Base-by-base conservation (phyloP, 2,888 invertebrate species). In the Drosophila robusta region DNA sequence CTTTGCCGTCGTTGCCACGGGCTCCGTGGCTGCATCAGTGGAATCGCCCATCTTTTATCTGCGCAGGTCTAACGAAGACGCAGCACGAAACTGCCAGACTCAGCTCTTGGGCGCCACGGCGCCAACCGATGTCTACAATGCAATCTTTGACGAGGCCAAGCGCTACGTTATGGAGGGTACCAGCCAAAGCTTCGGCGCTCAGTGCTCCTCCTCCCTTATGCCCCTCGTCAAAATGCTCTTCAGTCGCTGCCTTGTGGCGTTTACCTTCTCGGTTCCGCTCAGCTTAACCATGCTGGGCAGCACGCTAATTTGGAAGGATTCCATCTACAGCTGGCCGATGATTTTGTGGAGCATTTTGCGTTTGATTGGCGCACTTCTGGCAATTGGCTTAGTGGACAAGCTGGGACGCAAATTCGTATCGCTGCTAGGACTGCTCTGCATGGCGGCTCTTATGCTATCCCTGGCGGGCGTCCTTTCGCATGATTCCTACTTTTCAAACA, bases 11-110 rank as follows among this genome's bases (percentile, higher is more conserved):
- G 7, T 75, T 5, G 83, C 80, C 0, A 44, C 90, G 0, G 64
- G 63, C 6, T 57, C 56, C 8, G 62, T 80, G 12, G 60, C 62
- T 2, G 47, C 65, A 9, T 75, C 82, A 0, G 70, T 85, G 3
- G 91, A 91, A 54, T 91, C 91, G 0, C 90, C 91, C 1, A 72
- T 90, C 29, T 90, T 84, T 60, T 75, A 78, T 29, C 52, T 91
- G 11, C 82, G 84, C 16, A 62, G 49, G 3, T 67, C 71, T 3
- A 73, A 89, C 16, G 90, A 90, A 24, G 50, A 70, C 0, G 75
- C 63, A 9, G 92, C 92, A 0, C 66, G 86, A 2, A 61, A 60
- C 5, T 64, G 61, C 0, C 60, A 89, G 39, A 67, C 76, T 0
- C 63, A 57, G 0, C 67, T 91, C 1, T 56, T 89, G 47, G 70